Percentiles rank a stretch among this genome's conserved stretches.
phyloP scores from a whole-genome alignment of 1,140 invertebrate genomes.

The Drosophila melanogaster region Release_6_plus_ISO1_MT NT_037436.4:12641501-12642000 shows the following conservation, averaged over 20 bases:
- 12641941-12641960: too few species aligned
- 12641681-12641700: constrained; percentile 82
- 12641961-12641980: too few species aligned
- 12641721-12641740: constrained; percentile 34
- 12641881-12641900: background rate
- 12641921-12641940: too few species aligned
- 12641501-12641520: constrained; percentile 84
- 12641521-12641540: constrained; percentile 85
- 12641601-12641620: constrained; percentile 15
- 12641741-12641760: constrained; percentile 14
- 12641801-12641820: background rate
- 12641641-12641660: constrained; percentile 77
- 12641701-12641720: constrained; percentile 58
- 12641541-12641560: constrained; percentile 58
- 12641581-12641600: constrained; percentile 12
- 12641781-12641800: constrained; percentile 14
- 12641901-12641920: too few species aligned
- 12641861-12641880: background rate
- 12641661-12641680: constrained; percentile 83
- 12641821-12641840: background rate
- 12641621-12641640: constrained; percentile 45
- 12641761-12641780: constrained; percentile 17
- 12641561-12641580: constrained; percentile 1
- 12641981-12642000: too few species aligned
- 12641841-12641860: background rate